phyloP scores from a whole-genome alignment of 2,888 invertebrate genomes.

The Noctua janthina region DNA sequence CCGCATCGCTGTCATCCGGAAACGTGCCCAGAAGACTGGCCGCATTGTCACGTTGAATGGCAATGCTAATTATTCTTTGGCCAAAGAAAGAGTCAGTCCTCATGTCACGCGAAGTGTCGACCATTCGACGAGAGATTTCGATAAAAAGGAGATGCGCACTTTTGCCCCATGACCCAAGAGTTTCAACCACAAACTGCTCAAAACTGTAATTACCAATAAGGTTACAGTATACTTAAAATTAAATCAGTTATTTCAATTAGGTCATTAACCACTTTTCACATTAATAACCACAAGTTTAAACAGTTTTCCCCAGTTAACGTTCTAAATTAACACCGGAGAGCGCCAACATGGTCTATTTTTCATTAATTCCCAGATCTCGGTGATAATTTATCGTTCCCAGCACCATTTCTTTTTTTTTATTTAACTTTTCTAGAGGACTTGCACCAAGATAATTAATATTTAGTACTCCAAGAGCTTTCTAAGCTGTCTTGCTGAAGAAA shows the following conservation, averaged over 20 bases:
- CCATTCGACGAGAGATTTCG: too few species aligned
- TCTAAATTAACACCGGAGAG: conserved; percentile 56
- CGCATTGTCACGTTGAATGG: too few species aligned
- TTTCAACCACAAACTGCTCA: too few species aligned
- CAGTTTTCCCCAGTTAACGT: conserved; percentile 36
- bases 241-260: conserved; percentile 1
- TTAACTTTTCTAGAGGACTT: conserved; percentile 34
- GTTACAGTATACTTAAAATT: background rate
- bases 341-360: conserved; percentile 48
- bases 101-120: too few species aligned
- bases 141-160: too few species aligned
- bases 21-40: too few species aligned
- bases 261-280: conserved; percentile 21
- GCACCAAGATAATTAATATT: conserved; percentile 63
- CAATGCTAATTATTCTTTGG: too few species aligned
- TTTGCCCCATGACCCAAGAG: too few species aligned
- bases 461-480: conserved; percentile 51
- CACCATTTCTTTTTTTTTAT: conserved; percentile 44
- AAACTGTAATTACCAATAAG: too few species aligned
- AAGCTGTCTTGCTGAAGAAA: conserved; percentile 28
- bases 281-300: conserved; percentile 18
- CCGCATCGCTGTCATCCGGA: too few species aligned
- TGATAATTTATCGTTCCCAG: conserved; percentile 54
- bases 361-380: conserved; percentile 48
- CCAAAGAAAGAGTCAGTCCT: too few species aligned